Evolutionary conservation across 2,888 invertebrate species (phyloP).

Genomic region (Ischnura elegans): DNA sequence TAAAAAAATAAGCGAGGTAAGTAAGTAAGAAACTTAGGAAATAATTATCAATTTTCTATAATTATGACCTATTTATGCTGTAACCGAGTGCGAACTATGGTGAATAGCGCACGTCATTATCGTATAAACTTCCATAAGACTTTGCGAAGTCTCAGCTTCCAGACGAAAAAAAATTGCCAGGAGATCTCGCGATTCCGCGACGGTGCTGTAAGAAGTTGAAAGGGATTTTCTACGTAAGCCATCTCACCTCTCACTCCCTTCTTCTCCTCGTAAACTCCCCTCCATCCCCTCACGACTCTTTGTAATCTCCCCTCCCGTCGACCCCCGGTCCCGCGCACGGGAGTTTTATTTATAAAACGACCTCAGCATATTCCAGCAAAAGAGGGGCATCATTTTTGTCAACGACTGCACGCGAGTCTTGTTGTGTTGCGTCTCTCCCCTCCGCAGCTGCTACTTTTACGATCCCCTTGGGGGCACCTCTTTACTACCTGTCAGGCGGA

Average conservation of each 20-base stretch:
- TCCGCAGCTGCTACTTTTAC: not conserved
- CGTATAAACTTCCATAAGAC: no score
- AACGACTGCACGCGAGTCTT: not conserved
- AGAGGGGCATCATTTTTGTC: not conserved
- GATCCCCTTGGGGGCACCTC: not conserved
- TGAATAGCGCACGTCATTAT: no score
- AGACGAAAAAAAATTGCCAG: no score
- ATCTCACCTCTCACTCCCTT: no score
- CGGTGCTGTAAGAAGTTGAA: no score
- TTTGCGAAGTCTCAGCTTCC: no score
- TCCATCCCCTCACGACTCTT: not conserved
- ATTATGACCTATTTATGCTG: no score
- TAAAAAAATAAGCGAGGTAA: no score
- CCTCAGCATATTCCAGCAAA: slow-evolving; percentile 2
- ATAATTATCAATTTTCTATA: no score
- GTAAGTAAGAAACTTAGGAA: no score
- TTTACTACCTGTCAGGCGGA: not conserved
- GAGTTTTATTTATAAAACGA: slow-evolving; percentile 56
- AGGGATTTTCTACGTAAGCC: not conserved
- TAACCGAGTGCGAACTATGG: no score
- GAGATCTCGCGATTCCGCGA: no score
- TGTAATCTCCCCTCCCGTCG: not conserved
- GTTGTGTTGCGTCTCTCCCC: not conserved
- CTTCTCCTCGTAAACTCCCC: not conserved
- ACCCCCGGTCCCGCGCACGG: not conserved